These are phyloP conservation scores for Eulemur coronatus DNA, from an alignment of 2,797 vertebrate genomes.

Conservation along the genomic window DNA sequence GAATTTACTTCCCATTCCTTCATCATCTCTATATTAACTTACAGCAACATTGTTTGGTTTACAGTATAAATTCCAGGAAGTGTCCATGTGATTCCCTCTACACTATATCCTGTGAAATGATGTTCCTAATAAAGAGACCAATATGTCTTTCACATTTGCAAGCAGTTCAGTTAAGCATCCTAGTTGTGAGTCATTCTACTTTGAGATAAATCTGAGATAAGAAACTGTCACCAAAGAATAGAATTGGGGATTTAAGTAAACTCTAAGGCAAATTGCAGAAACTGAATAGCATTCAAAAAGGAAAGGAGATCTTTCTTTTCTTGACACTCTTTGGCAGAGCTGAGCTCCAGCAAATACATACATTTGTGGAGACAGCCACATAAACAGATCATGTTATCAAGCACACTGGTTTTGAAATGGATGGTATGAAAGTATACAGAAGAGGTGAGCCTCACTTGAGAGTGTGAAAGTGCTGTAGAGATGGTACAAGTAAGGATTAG, in stretches of 20 bases:
- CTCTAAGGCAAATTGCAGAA: not conserved
- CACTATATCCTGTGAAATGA: not conserved
- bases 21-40: not conserved
- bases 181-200: not conserved
- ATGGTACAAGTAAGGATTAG: not conserved
- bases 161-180: not conserved
- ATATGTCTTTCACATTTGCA: not conserved
- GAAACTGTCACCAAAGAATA: not conserved
- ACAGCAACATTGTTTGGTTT: not conserved
- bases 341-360: not conserved
- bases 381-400: not conserved
- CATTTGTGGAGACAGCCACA: not conserved
- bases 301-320: not conserved
- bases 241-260: not conserved
- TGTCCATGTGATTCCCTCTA: not conserved
- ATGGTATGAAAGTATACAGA: not conserved
- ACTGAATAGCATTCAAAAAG: not conserved
- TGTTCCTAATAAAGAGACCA: not conserved
- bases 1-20: not conserved
- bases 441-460: not conserved
- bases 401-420: not conserved
- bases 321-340: not conserved
- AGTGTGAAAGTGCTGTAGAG: not conserved
- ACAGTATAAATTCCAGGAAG: not conserved
- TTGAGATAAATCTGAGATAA: constrained; percentile 3